phyloP scores from a whole-genome alignment of 2,888 invertebrate genomes.

The Chrysopilus asiliformis region DNA sequence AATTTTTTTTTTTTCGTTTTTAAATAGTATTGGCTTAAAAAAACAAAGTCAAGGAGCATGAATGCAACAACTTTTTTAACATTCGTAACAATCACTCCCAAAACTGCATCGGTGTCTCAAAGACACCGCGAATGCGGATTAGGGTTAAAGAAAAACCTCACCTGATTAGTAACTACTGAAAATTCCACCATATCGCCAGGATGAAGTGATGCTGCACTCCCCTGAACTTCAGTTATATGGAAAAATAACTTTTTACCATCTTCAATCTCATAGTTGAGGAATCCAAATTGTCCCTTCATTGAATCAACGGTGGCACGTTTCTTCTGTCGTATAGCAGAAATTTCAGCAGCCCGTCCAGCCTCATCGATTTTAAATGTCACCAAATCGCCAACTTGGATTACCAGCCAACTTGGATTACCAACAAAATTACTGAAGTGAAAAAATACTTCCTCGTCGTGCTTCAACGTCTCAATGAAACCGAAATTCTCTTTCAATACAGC shows the following conservation, averaged over 20 bases:
- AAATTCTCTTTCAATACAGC: slow-evolving; percentile 94
- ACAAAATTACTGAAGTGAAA: slow-evolving; percentile 94
- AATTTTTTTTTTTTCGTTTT: too few species aligned
- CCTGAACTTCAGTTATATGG: slow-evolving; percentile 92
- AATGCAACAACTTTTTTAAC: too few species aligned
- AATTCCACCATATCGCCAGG: slow-evolving; percentile 93
- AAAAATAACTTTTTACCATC: slow-evolving; percentile 91
- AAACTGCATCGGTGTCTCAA: too few species aligned
- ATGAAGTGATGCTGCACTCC: slow-evolving; percentile 64
- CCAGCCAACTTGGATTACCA: slow-evolving; percentile 64
- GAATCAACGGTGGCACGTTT: slow-evolving; percentile 79
- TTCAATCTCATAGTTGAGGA: slow-evolving; percentile 84
- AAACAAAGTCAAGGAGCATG: too few species aligned
- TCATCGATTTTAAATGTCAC: slow-evolving; percentile 43
- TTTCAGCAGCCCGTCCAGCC: slow-evolving; percentile 44
- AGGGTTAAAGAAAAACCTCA: too few species aligned
- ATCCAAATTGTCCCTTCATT: slow-evolving; percentile 90
- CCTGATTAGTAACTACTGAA: slow-evolving; percentile 85
- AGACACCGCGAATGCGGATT: too few species aligned
- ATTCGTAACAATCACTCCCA: too few species aligned
- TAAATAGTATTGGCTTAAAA: too few species aligned
- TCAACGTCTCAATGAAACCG: slow-evolving; percentile 91
- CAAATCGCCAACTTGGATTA: slow-evolving; percentile 79
- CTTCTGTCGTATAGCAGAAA: slow-evolving; percentile 65
- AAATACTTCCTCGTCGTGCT: slow-evolving; percentile 92